Percentiles rank a stretch among this genome's conserved stretches.
Evolutionary conservation across 92 coral and sea anemone species (phyloP).

Genomic region (Bergia puertoricense): DNA sequence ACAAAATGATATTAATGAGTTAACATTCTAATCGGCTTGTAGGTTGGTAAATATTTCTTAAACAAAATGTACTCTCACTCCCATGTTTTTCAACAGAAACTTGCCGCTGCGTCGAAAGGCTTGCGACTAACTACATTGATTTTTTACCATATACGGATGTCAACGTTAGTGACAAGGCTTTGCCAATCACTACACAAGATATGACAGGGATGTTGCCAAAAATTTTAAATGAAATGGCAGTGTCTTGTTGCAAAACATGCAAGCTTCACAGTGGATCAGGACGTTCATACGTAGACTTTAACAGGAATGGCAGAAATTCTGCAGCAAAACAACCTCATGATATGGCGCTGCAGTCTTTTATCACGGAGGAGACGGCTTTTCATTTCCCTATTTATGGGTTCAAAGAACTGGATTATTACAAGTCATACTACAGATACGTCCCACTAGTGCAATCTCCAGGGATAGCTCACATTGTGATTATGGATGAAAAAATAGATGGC

Average conservation of each 20-base stretch:
- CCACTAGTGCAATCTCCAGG: background rate
- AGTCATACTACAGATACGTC: background rate
- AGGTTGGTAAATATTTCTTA: no score
- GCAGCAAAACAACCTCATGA: background rate
- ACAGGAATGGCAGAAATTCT: background rate
- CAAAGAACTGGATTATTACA: background rate
- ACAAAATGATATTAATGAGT: no score
- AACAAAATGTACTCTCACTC: no score
- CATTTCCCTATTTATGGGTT: background rate
- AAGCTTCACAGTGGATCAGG: background rate
- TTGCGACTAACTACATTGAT: background rate
- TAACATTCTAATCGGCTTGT: no score
- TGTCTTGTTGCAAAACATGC: background rate
- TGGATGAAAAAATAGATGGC: background rate
- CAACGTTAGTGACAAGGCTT: background rate
- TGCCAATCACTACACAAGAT: no score
- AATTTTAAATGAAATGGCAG: background rate
- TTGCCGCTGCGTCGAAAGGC: background rate
- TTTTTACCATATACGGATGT: background rate
- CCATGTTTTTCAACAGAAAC: background rate
- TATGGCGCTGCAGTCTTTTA: background rate
- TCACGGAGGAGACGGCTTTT: background rate
- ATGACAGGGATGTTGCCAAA: background rate
- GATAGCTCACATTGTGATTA: background rate
- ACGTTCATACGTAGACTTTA: background rate